phyloP scores from a whole-genome alignment of 2,797 vertebrate species.

The Gallinago nigripennis region DNA sequence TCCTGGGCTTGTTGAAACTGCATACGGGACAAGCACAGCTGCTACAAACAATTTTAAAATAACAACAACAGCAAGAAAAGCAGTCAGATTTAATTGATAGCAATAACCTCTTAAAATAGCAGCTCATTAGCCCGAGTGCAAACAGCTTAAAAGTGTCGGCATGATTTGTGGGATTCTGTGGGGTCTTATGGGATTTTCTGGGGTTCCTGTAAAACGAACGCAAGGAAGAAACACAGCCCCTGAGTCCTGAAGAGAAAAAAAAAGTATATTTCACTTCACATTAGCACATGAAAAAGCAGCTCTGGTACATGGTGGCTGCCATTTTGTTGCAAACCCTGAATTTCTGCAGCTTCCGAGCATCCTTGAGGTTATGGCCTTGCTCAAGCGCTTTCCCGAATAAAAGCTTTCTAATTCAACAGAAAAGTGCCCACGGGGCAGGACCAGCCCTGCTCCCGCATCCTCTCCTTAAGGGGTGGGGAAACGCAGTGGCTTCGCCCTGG shows the following conservation, averaged over 20 bases:
- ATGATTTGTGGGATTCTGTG: background rate
- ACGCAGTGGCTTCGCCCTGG: background rate
- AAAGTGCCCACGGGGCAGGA: background rate
- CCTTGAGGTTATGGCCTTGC: background rate
- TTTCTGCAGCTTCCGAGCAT: background rate
- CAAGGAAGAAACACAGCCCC: background rate
- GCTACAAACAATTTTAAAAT: background rate
- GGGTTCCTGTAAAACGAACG: background rate
- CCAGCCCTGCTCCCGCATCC: rapidly evolving
- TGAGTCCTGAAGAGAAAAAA: background rate
- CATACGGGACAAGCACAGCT: background rate
- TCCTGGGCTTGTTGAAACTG: background rate
- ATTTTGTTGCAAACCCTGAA: background rate
- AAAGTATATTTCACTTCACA: background rate
- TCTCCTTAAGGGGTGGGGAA: background rate
- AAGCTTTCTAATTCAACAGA: background rate
- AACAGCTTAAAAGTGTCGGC: background rate
- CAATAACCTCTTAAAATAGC: background rate
- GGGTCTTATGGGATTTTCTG: background rate
- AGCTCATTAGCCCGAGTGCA: background rate
- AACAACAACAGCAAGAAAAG: background rate
- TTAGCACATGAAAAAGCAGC: background rate
- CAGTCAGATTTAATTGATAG: background rate
- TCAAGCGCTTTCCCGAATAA: background rate
- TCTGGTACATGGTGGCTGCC: background rate